Evolutionary conservation across 2,797 vertebrate species (phyloP), one percentile per base, ranked within the genome.

Genomic region (Orientallactaga sibirica): DNA sequence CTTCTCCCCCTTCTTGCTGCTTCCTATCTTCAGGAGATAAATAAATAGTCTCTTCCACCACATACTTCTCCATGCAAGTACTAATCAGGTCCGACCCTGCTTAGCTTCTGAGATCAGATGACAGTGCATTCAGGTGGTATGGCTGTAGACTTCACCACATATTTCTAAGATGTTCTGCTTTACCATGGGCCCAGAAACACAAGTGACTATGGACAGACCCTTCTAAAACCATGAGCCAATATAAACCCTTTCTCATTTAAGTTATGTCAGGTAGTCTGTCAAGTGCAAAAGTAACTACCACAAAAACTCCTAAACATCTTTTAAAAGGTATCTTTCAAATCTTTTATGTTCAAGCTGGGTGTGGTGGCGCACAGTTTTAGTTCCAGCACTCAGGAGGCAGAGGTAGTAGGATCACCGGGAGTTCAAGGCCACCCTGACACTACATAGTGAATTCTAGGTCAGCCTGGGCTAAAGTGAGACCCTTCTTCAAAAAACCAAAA

Each of bases 301-400:
- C 29, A 27, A 27, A 70, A 70, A 70, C 27, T 89, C 61, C 15
- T 33, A 86, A 94, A 91, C 61, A 70, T 8, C 27, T 81, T 33
- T 27, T 79, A 84, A 93, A 81, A 95, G 19, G n/a, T 43, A 90
- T 48, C 81, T 86, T 76, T 20, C 55, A 95, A 95, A 70, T 55
- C 9, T 83, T 48, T 43, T 48, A 80, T 62, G 22, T 41, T 92
- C 1, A 73, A 86, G 48, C 48, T 48, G 48, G 48, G 48, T 48
- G 48, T 48, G 48, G 48, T 48, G 48, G 10, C 48, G 10, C 48
- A 48, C 48, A 48, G 7, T 7, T 48, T 48, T 48, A 48, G 10
- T 48, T 48, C 48, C 48, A 48, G 48, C 48, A 48, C 8, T 37
- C 33, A 37, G 33, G 33, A 37, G 33, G 33, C 33, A 37, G 33